These are phyloP conservation scores for Gambusia yucatana DNA, from an alignment of 2,797 vertebrate species.

Conservation along the genomic window DNA sequence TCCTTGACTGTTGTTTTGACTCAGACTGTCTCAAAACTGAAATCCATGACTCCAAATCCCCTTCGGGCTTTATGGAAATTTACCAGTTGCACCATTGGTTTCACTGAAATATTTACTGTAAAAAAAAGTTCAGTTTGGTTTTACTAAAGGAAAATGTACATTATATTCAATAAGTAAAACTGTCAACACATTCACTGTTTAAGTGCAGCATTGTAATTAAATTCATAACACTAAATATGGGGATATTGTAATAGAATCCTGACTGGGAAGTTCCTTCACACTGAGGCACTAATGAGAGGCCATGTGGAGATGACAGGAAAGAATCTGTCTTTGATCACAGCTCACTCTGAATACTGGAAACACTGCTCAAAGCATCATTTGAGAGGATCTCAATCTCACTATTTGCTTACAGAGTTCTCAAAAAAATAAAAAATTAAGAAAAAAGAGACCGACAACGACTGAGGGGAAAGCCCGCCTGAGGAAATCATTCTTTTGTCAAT, in stretches of 20 bases:
- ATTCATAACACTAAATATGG: conserved; percentile 19
- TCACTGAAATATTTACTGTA: background rate
- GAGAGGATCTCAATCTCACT: conserved; percentile 21
- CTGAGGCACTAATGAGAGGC: conserved; percentile 54
- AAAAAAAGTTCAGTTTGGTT: background rate
- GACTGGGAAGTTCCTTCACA: conserved; percentile 23
- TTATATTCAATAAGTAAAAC: background rate
- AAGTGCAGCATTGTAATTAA: conserved; percentile 2
- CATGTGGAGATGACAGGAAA: conserved; percentile 48
- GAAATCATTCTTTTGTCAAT: conserved; percentile 3
- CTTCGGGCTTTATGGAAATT: background rate
- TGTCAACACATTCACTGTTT: background rate
- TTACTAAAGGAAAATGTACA: background rate
- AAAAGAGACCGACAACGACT: background rate
- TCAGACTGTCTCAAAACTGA: background rate
- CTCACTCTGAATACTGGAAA: conserved; percentile 31
- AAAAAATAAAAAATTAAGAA: background rate
- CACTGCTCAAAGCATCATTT: conserved; percentile 36
- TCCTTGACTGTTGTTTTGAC: background rate
- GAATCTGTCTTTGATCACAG: conserved; percentile 53
- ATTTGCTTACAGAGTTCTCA: conserved; percentile 32
- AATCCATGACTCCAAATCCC: background rate
- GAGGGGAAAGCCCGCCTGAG: conserved; percentile 9
- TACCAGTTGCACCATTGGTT: background rate
- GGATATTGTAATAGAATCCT: conserved; percentile 13